Evolutionary conservation across 2,797 vertebrate genomes (phyloP).

Genomic region (Chloroceryle inda): DNA sequence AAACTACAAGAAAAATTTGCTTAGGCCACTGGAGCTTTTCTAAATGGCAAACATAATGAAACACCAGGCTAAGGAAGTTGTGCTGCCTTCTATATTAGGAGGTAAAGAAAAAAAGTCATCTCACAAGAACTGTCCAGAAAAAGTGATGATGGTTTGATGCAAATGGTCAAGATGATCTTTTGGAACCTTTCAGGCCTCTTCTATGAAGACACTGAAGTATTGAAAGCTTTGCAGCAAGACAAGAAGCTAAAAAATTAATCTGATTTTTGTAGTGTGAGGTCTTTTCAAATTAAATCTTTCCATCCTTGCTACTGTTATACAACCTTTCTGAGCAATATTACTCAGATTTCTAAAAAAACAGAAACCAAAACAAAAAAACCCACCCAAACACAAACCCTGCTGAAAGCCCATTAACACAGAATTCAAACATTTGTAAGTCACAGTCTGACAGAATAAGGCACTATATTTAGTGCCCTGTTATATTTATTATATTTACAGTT

Average conservation of each 20-base stretch:
- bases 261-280: background rate
- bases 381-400: background rate
- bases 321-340: background rate
- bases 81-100: background rate
- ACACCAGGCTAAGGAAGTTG: background rate
- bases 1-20: background rate
- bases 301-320: background rate
- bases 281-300: background rate
- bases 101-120: background rate
- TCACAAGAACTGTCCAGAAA: background rate
- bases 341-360: background rate
- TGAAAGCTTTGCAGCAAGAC: background rate
- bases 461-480: background rate
- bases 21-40: background rate
- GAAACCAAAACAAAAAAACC: background rate
- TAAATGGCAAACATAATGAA: background rate
- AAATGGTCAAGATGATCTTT: background rate
- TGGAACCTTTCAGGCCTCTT: background rate
- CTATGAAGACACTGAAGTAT: rapidly evolving
- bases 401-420: slow-evolving; percentile 15
- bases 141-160: background rate
- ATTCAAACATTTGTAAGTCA: background rate
- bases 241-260: background rate
- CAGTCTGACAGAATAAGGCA: background rate
- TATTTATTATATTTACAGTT: background rate